Evolutionary conservation across 2,888 invertebrate species (phyloP), one percentile per base, ranked within the genome.

Genomic region (Nemurella pictetii): DNA sequence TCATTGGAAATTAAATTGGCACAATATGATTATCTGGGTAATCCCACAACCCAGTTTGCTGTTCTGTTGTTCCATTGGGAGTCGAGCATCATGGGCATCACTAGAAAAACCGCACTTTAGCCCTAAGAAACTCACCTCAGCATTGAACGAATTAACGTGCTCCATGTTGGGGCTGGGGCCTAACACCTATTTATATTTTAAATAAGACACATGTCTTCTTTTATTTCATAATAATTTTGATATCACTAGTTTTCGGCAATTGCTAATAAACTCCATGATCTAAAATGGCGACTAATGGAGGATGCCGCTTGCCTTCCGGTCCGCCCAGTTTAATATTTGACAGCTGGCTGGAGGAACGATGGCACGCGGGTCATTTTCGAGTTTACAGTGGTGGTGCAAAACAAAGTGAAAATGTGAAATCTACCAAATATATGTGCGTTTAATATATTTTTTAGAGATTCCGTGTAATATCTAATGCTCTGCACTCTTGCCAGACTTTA

Each of bases 61-160:
- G 55, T 55, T 55, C 55, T 55, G 55, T 55, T 55, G 55, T 55
- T 55, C 5, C 55, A 15, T 12, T 55, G 55, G 55, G 55, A 20
- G 55, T 55, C 20, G 12, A 55, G 55, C 55, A 55, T 55, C 55
- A 75, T 26, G 75, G 75, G 75, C 75, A 75, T 75, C 12, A 55
- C 55, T 12, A n/a, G 1, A 7, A 12, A 55, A 55, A 12, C 55
- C 55, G 9, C 55, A 15, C 12, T 27, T 75, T 9, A 0, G 75
- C 75, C 4, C 2, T 26, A 1, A 4, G 28, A 78, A 78, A 85
- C 88, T 91, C 93, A 96, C 96, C 96, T 97, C 97, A 91, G 94
- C 93, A 92, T 96, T 96, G 92, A 97, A 97, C 89, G 95, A 92
- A 91, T 96, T 95, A 82, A 97, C 96, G 89, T 95, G 95, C 88